Evolutionary conservation across 2,888 invertebrate species (phyloP), one percentile per base, ranked within the genome.

Genomic region (Idaea dimidiata): DNA sequence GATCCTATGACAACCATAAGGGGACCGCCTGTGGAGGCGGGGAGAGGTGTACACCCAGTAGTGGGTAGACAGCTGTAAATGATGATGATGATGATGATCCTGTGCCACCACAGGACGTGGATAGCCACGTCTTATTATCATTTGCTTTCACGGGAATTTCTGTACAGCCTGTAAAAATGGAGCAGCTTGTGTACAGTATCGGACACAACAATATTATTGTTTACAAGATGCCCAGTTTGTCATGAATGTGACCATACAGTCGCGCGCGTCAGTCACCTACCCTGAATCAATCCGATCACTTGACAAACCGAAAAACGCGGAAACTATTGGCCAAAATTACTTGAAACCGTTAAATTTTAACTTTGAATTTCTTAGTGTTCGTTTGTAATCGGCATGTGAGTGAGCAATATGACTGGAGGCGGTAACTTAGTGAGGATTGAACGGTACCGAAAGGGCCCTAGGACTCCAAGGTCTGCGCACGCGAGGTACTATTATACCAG

Each of bases 181-280:
- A 78, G 73, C 84, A 87, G 78, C 83, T 84, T 80, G 79, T 81
- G 71, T 71, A 76, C 68, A 68, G 67, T 71, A 76, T 71, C 68
- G 71, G 75, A 79, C 75, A 79, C 76, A 83, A 84, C 82, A 89
- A 87, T 84, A 85, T 83, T 83, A 87, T 88, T 90, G 91, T 90
- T 89, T 87, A 86, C 86, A 77, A 76, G 79, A 81, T 84, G 87
- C 85, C 83, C 80, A 83, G 82, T 85, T 85, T 76, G 86, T 84
- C 86, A 86, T 79, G 83, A 83, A 85, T 78, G 80, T 74, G 76
- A 76, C 70, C 74, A 71, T 68, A 67, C 60, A 68, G 63, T 58
- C 70, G 70, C 76, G 79, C 78, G 77, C 83, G 84, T 78, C 81
- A 84, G 78, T 82, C 63, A 65, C 63, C 70, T 67, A 60, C 59